A percentile compares a stretch with the other conserved stretches of the same genome.
phyloP scores from a whole-genome alignment of 2,888 invertebrate genomes.

The Drosophila pseudotakahashii region DNA sequence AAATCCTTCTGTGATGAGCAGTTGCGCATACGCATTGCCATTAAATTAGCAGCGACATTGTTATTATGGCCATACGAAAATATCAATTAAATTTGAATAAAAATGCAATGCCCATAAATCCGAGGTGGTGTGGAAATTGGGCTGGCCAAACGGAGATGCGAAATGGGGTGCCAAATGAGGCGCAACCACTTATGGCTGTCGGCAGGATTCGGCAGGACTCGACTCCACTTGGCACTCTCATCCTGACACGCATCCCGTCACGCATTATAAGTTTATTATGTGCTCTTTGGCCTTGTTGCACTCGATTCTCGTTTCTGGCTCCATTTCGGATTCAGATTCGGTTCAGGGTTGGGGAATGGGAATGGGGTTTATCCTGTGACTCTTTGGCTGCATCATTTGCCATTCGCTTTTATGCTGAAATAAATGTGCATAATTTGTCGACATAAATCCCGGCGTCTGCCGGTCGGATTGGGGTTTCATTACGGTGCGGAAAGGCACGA shows the following conservation, averaged over 20 bases:
- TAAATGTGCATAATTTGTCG: slow-evolving; percentile 72
- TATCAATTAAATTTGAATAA: slow-evolving; percentile 75
- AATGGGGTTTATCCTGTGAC: neutral
- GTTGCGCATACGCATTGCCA: slow-evolving; percentile 31
- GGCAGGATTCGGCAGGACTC: slow-evolving; percentile 8
- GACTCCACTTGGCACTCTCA: slow-evolving; percentile 18
- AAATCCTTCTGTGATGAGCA: slow-evolving; percentile 26
- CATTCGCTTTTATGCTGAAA: slow-evolving; percentile 50
- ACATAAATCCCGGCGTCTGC: slow-evolving; percentile 55
- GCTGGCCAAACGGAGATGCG: slow-evolving; percentile 45
- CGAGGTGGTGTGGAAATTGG: slow-evolving; percentile 2
- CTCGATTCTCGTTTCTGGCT: slow-evolving; percentile 19
- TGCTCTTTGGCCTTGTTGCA: slow-evolving; percentile 51
- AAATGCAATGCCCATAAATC: slow-evolving; percentile 68
- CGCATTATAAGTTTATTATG: slow-evolving; percentile 69
- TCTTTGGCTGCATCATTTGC: slow-evolving; percentile 30
- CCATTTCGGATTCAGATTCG: slow-evolving; percentile 8
- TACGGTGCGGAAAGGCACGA: slow-evolving; percentile 2
- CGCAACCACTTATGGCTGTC: slow-evolving; percentile 51
- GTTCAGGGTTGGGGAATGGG: neutral
- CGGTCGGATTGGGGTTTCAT: slow-evolving; percentile 15
- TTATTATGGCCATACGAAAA: slow-evolving; percentile 46
- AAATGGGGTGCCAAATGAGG: slow-evolving; percentile 60
- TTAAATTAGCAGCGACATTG: slow-evolving; percentile 41
- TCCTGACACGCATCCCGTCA: slow-evolving; percentile 48